These are phyloP conservation scores for Listronotus bonariensis DNA, from an alignment of 1,140 invertebrate genomes.

Conservation along the genomic window DNA sequence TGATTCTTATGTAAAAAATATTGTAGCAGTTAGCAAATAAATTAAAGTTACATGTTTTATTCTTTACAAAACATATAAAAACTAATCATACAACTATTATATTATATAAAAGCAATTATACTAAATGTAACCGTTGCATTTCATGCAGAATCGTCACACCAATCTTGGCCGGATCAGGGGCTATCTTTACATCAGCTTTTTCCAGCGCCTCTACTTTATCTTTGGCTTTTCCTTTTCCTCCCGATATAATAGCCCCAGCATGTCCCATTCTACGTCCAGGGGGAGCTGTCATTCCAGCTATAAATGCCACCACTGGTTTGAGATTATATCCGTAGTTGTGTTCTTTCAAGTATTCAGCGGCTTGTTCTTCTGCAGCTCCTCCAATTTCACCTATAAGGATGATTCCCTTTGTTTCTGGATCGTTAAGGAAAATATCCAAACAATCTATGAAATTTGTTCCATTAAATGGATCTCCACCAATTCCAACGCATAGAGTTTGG, in stretches of 20 bases:
- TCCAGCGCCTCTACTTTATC: slow-evolving; percentile 96
- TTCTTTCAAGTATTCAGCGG: slow-evolving; percentile 90
- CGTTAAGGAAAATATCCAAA: slow-evolving; percentile 92
- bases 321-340: slow-evolving; percentile 87
- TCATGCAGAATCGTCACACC: slow-evolving; percentile 83
- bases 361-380: slow-evolving; percentile 93
- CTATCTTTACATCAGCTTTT: slow-evolving; percentile 90
- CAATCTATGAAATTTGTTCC: slow-evolving; percentile 99
- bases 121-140: slow-evolving; percentile 59
- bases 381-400: slow-evolving; percentile 97
- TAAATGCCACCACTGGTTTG: slow-evolving; percentile 97
- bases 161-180: slow-evolving; percentile 94
- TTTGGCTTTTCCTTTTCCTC: slow-evolving; percentile 94
- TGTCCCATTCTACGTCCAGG: slow-evolving; percentile 98
- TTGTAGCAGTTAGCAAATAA: no score
- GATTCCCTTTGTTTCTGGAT: slow-evolving; percentile 93
- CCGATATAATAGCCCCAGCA: slow-evolving; percentile 96
- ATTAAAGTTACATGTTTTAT: no score
- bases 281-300: slow-evolving; percentile 96
- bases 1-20: no score
- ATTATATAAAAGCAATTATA: no score
- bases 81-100: no score
- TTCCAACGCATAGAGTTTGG: slow-evolving; percentile 96
- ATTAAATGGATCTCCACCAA: slow-evolving; percentile 99
- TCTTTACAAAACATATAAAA: no score